These are phyloP conservation scores for Baryphthengus martii DNA, from an alignment of 2,113 vertebrate genomes.

Conservation along the genomic window DNA sequence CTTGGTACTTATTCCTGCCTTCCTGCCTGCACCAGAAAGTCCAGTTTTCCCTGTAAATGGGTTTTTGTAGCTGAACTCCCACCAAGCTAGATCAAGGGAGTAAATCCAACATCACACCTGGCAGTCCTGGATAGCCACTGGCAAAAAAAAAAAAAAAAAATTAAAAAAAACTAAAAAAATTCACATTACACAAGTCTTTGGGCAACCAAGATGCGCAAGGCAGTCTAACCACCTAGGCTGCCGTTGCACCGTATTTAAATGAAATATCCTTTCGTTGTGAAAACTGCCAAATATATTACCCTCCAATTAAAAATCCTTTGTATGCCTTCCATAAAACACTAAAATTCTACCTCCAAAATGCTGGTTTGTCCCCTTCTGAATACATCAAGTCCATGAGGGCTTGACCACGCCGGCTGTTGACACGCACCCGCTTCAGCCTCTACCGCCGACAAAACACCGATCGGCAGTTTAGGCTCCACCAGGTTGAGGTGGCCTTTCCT, in stretches of 20 bases:
- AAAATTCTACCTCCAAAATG: background rate
- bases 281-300: background rate
- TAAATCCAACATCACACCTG: background rate
- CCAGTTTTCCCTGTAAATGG: background rate
- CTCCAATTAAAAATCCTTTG: background rate
- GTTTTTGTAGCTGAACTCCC: background rate
- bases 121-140: background rate
- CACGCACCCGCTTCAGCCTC: fast-evolving
- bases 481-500: background rate
- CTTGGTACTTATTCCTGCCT: background rate
- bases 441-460: fast-evolving
- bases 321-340: background rate
- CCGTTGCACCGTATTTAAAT: background rate
- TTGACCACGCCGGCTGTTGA: fast-evolving
- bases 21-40: background rate
- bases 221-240: background rate
- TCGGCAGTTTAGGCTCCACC: fast-evolving
- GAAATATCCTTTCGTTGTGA: background rate
- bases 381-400: fast-evolving
- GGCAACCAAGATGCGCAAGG: background rate
- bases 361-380: background rate
- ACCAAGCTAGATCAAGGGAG: background rate
- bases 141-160: background rate
- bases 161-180: background rate
- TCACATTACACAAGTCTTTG: background rate